Evolutionary conservation across 2,888 invertebrate species (phyloP), one percentile per base, ranked within the genome.

Genomic region (Andrena haemorrhoa): DNA sequence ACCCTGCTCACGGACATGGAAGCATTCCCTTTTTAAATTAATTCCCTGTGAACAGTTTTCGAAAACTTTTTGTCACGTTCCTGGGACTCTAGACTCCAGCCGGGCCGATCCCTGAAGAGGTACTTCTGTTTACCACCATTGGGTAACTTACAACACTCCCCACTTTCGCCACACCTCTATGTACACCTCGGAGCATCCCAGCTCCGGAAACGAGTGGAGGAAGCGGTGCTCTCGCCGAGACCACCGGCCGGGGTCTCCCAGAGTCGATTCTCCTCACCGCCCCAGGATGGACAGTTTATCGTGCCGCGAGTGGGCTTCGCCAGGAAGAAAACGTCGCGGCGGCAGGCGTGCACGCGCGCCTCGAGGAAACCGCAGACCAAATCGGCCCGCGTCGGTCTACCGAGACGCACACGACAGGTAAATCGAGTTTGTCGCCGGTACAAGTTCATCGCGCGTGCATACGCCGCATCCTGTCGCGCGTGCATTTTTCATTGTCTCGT

Each of bases 401-500:
- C 79, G 66, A 26, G 33, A 12, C 78, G 56, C 60, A 20, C 26
- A n/a, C 80, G 72, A 63, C 63, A 72, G 72, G 64, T 68, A 73
- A 81, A 79, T 79, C 83, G 79, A 47, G 68, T 47, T 74, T 35
- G 33, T 41, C 74, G 20, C 68, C 49, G 49, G 75, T 51, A 79
- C 79, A 75, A 84, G 84, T 84, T 87, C 79, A 79, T 85, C 75
- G 82, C 69, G 82, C 69, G 64, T 66, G 7, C 73, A 41, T 49
- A 51, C 80, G 60, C 10, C 31, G 79, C 58, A 66, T 79, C 71
- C 79, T 71, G 84, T 76, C 87, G 49, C 70, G 81, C 81, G 83
- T 91, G 90, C 89, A 90, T 91, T 90, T 90, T 91, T 91, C 88
- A 91, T 91, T 85, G 88, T 88, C 87, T 90, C 88, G 88, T 76